These are phyloP conservation scores for Odocoileus virginianus DNA, from an alignment of 2,113 vertebrate species.

Conservation along the genomic window DNA sequence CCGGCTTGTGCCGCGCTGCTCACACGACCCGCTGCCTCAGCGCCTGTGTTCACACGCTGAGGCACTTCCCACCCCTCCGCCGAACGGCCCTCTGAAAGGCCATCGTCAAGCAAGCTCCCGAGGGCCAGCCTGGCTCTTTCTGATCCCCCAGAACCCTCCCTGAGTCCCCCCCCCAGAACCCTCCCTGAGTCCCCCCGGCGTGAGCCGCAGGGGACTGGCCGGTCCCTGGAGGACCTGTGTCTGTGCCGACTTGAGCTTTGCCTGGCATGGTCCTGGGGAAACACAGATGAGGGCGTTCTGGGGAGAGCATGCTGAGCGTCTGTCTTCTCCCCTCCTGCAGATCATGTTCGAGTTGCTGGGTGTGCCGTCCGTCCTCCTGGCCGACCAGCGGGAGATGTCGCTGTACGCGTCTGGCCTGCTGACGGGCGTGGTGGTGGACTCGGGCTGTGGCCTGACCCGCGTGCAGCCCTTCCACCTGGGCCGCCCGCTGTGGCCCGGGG, in stretches of 20 bases:
- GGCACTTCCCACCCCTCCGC: not conserved
- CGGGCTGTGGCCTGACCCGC: constrained; percentile 9
- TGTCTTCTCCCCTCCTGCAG: not conserved
- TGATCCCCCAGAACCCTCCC: not conserved
- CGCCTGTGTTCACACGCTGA: fast-evolving
- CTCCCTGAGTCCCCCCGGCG: not conserved
- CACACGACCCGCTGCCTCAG: fast-evolving
- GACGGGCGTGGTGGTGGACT: constrained; percentile 36
- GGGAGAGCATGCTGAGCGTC: not conserved
- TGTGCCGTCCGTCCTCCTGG: constrained; percentile 29
- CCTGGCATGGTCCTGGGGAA: fast-evolving
- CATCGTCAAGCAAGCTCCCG: fast-evolving
- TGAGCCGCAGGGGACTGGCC: fast-evolving
- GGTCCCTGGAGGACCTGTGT: fast-evolving
- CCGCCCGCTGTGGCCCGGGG: fast-evolving
- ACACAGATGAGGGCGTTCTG: fast-evolving
- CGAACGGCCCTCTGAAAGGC: not conserved
- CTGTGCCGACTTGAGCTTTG: not conserved
- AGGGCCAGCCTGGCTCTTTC: not conserved
- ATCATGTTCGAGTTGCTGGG: constrained; percentile 52
- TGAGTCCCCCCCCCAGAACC: not conserved
- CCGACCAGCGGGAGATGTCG: constrained; percentile 50
- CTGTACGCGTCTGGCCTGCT: not conserved
- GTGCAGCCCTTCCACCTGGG: constrained; percentile 41
- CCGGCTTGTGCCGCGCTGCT: fast-evolving